Evolutionary conservation across 2,113 vertebrate genomes (phyloP).

Genomic region (Formicarius rufipectus): DNA sequence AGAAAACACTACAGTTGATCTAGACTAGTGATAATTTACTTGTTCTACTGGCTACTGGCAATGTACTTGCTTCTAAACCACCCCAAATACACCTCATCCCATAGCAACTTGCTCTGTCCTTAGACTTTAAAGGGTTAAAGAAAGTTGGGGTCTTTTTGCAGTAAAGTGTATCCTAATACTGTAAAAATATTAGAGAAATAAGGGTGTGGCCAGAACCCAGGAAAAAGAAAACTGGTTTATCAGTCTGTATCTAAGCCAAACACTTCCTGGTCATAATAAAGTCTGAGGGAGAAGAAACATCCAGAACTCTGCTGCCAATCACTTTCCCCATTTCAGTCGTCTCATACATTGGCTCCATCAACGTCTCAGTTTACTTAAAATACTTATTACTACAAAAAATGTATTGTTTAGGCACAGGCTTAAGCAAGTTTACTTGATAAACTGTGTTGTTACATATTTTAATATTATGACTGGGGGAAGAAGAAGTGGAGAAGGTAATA

Average conservation of each 20-base stretch:
- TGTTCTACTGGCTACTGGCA: not conserved
- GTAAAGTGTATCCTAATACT: not conserved
- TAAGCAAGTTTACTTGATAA: not conserved
- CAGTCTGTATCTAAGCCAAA: slow-evolving; percentile 25
- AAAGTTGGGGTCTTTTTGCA: not conserved
- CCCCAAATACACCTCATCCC: not conserved
- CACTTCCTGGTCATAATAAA: slow-evolving; percentile 15
- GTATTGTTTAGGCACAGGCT: not conserved
- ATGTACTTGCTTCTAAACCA: not conserved
- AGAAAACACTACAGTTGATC: slow-evolving; percentile 16
- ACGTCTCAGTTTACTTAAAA: not conserved
- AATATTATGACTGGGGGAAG: not conserved
- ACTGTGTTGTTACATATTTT: not conserved
- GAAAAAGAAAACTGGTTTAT: not conserved
- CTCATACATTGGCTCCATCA: not conserved
- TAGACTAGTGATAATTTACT: slow-evolving; percentile 36
- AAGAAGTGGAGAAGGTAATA: not conserved
- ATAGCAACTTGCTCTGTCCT: not conserved
- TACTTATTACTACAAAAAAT: not conserved
- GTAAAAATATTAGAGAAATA: not conserved
- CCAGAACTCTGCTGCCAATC: not conserved
- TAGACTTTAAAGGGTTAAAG: not conserved
- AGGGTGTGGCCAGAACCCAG: not conserved
- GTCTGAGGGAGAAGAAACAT: not conserved
- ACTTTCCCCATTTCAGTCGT: not conserved